Conservation (phyloP, 2,888 invertebrate species). For the Bugula neritina region DNA sequence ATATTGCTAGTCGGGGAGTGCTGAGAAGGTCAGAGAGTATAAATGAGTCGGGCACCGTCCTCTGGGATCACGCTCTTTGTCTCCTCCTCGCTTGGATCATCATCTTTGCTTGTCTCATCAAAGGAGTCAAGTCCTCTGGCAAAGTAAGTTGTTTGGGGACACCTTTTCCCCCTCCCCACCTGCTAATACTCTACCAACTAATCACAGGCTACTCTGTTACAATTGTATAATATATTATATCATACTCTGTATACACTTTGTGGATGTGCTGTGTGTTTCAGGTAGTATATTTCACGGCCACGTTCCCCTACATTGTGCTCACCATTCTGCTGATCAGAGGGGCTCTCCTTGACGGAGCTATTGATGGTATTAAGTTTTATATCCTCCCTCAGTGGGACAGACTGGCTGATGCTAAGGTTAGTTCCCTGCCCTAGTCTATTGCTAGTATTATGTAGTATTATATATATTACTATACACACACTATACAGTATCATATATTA, state of each 20-base stretch:
- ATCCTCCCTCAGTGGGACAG: constrained; percentile 44
- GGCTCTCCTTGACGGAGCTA: constrained; percentile 45
- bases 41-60: not conserved
- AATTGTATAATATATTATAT: constrained; percentile 7
- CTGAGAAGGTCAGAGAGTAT: constrained; percentile 19
- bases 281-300: constrained; percentile 52
- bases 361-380: constrained; percentile 45
- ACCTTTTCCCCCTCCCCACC: too few relatives aligned
- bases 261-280: constrained; percentile 31
- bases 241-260: too few relatives aligned
- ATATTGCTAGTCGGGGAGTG: not conserved
- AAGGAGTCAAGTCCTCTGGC: constrained; percentile 48
- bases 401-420: constrained; percentile 39
- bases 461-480: too few relatives aligned
- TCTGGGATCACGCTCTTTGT: constrained; percentile 31
- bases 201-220: not conserved
- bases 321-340: constrained; percentile 47
- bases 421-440: too few relatives aligned
- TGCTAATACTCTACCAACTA: too few relatives aligned
- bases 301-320: constrained; percentile 44
- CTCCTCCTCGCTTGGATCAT: constrained; percentile 46
- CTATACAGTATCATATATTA: too few relatives aligned
- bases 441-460: too few relatives aligned
- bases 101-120: constrained; percentile 47
- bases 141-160: constrained; percentile 40